Base-by-base conservation (phyloP, 2,888 invertebrate species). In the Pandemis corylana region DNA sequence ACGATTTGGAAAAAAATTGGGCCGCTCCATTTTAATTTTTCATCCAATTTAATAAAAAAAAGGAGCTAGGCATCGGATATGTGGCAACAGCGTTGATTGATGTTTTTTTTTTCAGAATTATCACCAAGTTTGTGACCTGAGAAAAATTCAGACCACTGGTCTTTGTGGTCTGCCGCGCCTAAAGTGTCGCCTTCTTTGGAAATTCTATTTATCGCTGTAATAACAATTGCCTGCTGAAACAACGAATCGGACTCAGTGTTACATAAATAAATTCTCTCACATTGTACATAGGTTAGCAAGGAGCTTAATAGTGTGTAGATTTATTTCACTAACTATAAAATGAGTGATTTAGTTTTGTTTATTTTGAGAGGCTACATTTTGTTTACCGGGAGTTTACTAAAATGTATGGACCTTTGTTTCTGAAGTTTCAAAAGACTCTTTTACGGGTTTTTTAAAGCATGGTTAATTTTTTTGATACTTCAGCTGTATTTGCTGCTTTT, bases 61-160 rank as follows among this genome's bases (percentile, higher is more conserved):
- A 59, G 12, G 4, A 5, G 12, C 59, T 9, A 5, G 3, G 5
- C n/a, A n/a, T 20, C 12, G 10, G 28, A 59, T 28, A 12, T 20
- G 5, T 59, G 28, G 28, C 28, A 59, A 59, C 59, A 59, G 10
- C 0, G 28, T 59, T 59, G 28, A 28, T 6, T 7, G 65, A 10
- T 46, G 49, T 20, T n/a, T 28, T 65, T 36, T 28, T 79, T 88
- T 82, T 0, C 87, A 91, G 92, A 88, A 79, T 76, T 88, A 36
- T 80, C 87, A 0, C 84, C 90, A 41, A 90, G 88, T 75, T 89
- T 88, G 84, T 92, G 91, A 92, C 92, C 90, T 76, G 87, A 90
- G 75, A 80, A 82, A 63, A 82, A 78, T 71, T 83, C 84, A 44
- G 88, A 88, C 79, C 86, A 87, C 77, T 89, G 90, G 88, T 80